A percentile compares a stretch with the other conserved stretches of the same genome.
Evolutionary conservation across 2,797 vertebrate genomes (phyloP).

Genomic region (Bufotes viridis): DNA sequence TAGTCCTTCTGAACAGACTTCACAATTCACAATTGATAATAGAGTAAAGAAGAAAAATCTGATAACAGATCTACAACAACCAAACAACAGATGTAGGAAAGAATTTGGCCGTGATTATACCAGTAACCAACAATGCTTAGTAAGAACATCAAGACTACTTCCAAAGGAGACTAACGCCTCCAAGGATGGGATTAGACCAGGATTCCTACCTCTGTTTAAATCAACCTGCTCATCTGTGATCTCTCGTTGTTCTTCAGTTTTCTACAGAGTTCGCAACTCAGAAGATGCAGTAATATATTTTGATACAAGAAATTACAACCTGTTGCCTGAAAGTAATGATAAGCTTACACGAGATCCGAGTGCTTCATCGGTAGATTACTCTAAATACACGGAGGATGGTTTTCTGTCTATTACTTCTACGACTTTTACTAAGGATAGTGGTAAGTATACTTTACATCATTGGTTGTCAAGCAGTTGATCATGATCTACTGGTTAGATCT

Average conservation of each 20-base stretch:
- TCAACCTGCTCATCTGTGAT: constrained; percentile 44
- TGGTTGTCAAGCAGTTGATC: too few species aligned
- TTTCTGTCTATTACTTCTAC: constrained; percentile 7
- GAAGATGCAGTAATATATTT: constrained; percentile 50
- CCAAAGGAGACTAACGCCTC: background rate
- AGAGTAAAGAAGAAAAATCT: constrained; percentile 9
- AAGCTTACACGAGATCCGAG: background rate
- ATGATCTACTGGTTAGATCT: too few species aligned
- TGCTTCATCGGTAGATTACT: background rate
- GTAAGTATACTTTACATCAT: constrained; percentile 22
- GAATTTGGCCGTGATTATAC: background rate
- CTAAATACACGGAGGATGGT: constrained; percentile 20
- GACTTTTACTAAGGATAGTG: background rate
- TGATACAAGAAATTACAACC: constrained; percentile 26
- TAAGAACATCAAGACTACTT: background rate
- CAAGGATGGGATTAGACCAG: constrained; percentile 8
- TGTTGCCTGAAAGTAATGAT: constrained; percentile 9
- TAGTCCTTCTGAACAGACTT: background rate
- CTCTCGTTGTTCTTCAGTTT: constrained; percentile 47
- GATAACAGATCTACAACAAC: background rate
- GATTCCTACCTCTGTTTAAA: constrained; percentile 41
- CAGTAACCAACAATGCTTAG: background rate
- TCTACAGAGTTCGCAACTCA: constrained; percentile 47
- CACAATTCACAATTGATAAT: background rate
- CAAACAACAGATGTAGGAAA: background rate